Percentiles rank a stretch among this genome's conserved stretches.
Conservation (phyloP, 2,888 invertebrate species). For the Caenorhabditis sp. region DNA sequence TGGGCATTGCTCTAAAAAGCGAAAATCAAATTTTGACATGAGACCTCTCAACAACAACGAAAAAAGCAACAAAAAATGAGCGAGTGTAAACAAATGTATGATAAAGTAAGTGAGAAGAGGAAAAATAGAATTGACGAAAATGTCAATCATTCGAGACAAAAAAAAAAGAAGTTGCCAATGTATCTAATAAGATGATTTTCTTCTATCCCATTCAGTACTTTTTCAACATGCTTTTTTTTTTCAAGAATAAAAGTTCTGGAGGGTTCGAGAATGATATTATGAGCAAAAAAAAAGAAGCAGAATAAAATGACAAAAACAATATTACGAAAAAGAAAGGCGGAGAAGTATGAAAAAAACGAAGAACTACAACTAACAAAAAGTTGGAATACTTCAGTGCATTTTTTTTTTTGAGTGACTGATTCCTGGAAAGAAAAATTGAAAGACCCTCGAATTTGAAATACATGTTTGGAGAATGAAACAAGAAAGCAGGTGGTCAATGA, state of each 20-base stretch:
- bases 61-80: slow-evolving; percentile 4
- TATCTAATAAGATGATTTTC: no score
- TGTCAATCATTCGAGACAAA: neutral
- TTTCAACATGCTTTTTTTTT: neutral
- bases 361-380: neutral
- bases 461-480: no score
- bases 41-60: slow-evolving; percentile 15
- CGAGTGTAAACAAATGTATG: slow-evolving; percentile 22
- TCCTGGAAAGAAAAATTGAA: neutral
- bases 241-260: neutral
- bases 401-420: neutral
- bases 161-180: no score
- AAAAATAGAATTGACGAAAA: neutral
- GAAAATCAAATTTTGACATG: slow-evolving; percentile 23
- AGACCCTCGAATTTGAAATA: neutral
- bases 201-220: neutral
- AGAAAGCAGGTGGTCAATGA: no score
- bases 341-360: neutral
- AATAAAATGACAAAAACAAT: neutral
- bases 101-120: slow-evolving; percentile 2
- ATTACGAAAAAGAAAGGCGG: neutral
- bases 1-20: slow-evolving; percentile 26
- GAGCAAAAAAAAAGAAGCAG: no score
- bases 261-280: no score
- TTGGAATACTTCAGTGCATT: neutral